These are phyloP conservation scores for Labrus mixtus DNA, from an alignment of 2,113 vertebrate species.

Conservation along the genomic window DNA sequence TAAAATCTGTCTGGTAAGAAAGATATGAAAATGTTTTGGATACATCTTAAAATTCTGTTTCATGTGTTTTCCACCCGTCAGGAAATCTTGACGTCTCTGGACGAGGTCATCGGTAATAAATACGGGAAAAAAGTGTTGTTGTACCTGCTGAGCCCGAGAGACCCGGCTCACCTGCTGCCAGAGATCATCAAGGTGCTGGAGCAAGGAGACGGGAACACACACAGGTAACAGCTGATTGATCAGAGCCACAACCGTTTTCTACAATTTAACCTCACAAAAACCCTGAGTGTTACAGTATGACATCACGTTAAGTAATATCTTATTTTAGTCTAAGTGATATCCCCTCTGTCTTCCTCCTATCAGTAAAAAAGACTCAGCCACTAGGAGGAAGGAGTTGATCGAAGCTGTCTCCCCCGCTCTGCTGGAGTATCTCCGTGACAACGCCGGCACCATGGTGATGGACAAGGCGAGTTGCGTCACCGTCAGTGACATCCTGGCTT, in stretches of 20 bases:
- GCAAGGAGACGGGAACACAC: slow-evolving; percentile 89
- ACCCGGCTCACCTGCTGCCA: slow-evolving; percentile 90
- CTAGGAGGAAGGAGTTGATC: slow-evolving; percentile 89
- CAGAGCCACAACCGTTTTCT: no score
- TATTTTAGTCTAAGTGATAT: no score
- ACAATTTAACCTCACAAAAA: no score
- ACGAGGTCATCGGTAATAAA: slow-evolving; percentile 89
- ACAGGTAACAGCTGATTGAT: no score
- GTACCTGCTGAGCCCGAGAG: slow-evolving; percentile 92
- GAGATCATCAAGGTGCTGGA: slow-evolving; percentile 91
- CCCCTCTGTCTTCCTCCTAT: background rate
- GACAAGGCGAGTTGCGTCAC: slow-evolving; percentile 89
- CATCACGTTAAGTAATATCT: no score
- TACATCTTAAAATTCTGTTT: background rate
- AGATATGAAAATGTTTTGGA: no score
- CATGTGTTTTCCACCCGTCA: slow-evolving; percentile 57
- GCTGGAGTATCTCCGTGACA: slow-evolving; percentile 86
- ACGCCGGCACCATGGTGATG: slow-evolving; percentile 85
- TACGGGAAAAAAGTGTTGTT: slow-evolving; percentile 93
- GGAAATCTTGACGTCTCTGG: slow-evolving; percentile 89
- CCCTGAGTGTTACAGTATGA: no score
- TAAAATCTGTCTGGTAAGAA: background rate
- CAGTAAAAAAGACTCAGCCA: slow-evolving; percentile 91
- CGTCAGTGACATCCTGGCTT: slow-evolving; percentile 88
- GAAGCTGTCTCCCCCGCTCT: slow-evolving; percentile 89